Base-by-base conservation (phyloP, 2,888 invertebrate species). In the Saturnia japonica region DNA sequence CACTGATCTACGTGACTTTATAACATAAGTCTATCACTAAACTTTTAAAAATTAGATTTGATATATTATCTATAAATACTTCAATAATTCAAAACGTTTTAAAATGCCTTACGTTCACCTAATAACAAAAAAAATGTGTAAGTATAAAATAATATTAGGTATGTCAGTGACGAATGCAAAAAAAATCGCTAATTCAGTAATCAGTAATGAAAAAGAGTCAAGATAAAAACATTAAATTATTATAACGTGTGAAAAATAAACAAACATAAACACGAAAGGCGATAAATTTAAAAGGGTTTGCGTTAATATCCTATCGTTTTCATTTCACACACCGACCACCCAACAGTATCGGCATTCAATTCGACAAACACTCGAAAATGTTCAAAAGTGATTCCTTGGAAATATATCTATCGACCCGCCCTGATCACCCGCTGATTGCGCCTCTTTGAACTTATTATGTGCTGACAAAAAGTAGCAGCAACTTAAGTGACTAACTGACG, bases 331-430 rank as follows among this genome's bases (percentile, higher is more conserved):
- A 60, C 57, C 12, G 70, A 70, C 70, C 70, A 51, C 70, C 67
- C 70, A 70, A 42, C 28, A 43, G 42, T 70, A 51, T 51, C 54
- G 54, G 47, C 22, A 54, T 67, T 70, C 22, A 42, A 67, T 42
- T 54, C 69, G n/a, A 68, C 54, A 68, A 47, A 62, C 64, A n/a
- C 6, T n/a, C 16, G n/a, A 64, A 40, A 16, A 6, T 19, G 40
- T 64, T n/a, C 54, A 28, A n/a, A 51, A 19, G 25, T 34, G 79
- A 82, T 87, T 89, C 83, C 76, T 81, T 82, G 78, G 87, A 90
- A 88, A 85, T 80, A 79, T 79, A 83, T 91, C 90, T 90, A 91
- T 89, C 83, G 86, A 7, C 73, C 91, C 90, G 91, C 85, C 72
- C 78, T 75, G 79, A 80, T 75, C 84, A 78, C 87, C 88, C 78